Percentiles rank a stretch among this genome's conserved stretches.
These are phyloP conservation scores for Pseudoatta argentina DNA, from an alignment of 1,140 invertebrate species.

Conservation along the genomic window DNA sequence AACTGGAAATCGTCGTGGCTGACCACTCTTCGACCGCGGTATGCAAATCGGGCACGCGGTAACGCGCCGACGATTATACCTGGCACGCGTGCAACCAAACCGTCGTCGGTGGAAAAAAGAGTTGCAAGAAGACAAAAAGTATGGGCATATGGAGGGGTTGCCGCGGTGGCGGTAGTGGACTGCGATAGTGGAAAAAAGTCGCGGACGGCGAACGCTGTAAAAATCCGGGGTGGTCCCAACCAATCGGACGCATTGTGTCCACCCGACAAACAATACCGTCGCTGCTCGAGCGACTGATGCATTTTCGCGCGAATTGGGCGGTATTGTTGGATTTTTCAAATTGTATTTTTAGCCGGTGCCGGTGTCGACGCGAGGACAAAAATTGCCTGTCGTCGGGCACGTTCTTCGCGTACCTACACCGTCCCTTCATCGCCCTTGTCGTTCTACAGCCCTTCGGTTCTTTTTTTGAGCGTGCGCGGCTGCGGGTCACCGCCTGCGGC, in stretches of 20 bases:
- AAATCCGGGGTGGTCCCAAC: slow-evolving; percentile 79
- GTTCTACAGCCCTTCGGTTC: slow-evolving; percentile 33
- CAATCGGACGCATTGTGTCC: slow-evolving; percentile 85
- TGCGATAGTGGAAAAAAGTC: slow-evolving; percentile 78
- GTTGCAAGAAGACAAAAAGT: slow-evolving; percentile 69
- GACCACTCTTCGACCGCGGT: slow-evolving; percentile 76
- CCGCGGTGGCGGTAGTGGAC: slow-evolving; percentile 2
- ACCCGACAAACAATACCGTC: slow-evolving; percentile 80
- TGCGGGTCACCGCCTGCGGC: slow-evolving; percentile 57
- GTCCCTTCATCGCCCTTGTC: slow-evolving; percentile 9
- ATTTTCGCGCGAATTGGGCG: slow-evolving; percentile 82
- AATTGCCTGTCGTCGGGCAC: slow-evolving; percentile 65
- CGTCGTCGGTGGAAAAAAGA: slow-evolving; percentile 66
- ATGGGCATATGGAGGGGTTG: slow-evolving; percentile 32
- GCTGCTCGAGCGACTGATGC: slow-evolving; percentile 69
- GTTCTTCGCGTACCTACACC: slow-evolving; percentile 54
- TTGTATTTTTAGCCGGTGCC: slow-evolving; percentile 79
- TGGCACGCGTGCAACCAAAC: slow-evolving; percentile 63
- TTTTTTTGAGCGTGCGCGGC: slow-evolving; percentile 26
- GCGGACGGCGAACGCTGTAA: slow-evolving; percentile 79
- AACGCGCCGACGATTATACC: slow-evolving; percentile 84
- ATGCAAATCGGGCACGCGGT: slow-evolving; percentile 84
- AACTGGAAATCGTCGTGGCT: slow-evolving; percentile 76
- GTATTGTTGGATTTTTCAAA: slow-evolving; percentile 84
- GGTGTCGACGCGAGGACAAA: slow-evolving; percentile 68